Evolutionary conservation across 2,888 invertebrate species (phyloP), one percentile per base, ranked within the genome.

Genomic region (Mesorhabditis sp.): DNA sequence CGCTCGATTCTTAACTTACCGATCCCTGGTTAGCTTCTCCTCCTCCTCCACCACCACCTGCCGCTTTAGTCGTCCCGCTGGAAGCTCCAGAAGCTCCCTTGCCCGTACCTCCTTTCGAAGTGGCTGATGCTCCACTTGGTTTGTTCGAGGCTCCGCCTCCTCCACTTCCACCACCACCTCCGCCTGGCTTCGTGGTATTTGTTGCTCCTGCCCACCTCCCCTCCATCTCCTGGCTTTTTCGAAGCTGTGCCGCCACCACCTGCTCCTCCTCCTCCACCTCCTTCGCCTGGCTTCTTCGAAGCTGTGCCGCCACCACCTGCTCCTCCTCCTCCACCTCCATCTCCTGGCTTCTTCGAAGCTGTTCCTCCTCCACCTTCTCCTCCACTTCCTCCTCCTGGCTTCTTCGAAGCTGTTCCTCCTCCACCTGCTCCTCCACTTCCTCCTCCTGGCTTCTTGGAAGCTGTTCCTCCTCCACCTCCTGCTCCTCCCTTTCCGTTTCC

Each of bases 231-330:
- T 50, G 58, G 10, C 58, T 50, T 10, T 50, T 50, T 50, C 58
- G 7, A n/a, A n/a, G 7, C 10, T 50, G 10, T 2, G 58, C 58
- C 58, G 7, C 7, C 58, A 13, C 58, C 58, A 50, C 58, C 58
- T 50, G 10, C 58, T 50, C 58, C 58, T 50, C 58, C 58, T 50
- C 58, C 58, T 50, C 58, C 58, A n/a, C n/a, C 58, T 50, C 58
- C 58, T 2, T n/a, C 58, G 1, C 58, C 58, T 50, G 28, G 28
- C 28, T 28, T 28, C 28, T 28, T 28, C 28, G 28, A 28, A 28
- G 7, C 58, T 50, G 10, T n/a, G 0, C 58, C 58, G 1, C 58
- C 58, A 1, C n/a, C 58, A 13, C 58, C 58, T 50, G 10, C 58
- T 50, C 58, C 58, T 50, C 58, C 58, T 50, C 58, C 58, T 50